Conservation (phyloP, 2,888 invertebrate genomes). For the Eristalis pertinax region DNA sequence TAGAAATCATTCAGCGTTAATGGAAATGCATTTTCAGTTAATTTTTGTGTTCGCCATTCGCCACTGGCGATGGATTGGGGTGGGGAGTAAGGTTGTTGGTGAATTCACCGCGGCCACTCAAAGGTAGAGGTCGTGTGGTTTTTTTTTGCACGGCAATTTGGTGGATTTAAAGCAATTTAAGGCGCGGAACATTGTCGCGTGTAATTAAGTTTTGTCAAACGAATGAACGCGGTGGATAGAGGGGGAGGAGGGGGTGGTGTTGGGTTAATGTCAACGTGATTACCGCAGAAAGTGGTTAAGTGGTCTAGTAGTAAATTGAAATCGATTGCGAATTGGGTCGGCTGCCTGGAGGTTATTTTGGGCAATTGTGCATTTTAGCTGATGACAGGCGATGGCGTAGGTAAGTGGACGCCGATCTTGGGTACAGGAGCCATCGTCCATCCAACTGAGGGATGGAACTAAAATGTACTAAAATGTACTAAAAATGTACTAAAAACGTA, state of each 20-base stretch:
- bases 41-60: not conserved
- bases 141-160: not conserved
- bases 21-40: not conserved
- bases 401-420: too few relatives aligned
- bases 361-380: not conserved
- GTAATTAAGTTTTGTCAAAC: not conserved
- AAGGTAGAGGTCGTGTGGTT: not conserved
- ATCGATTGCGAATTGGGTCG: not conserved
- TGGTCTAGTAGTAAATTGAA: not conserved
- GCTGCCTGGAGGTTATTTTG: not conserved
- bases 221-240: not conserved
- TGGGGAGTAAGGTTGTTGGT: not conserved
- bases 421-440: too few relatives aligned
- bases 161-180: not conserved
- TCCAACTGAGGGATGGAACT: too few relatives aligned
- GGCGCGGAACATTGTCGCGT: not conserved
- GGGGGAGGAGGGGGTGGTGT: not conserved
- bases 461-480: too few relatives aligned
- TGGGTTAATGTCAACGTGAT: not conserved
- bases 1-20: conserved; percentile 25
- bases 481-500: too few relatives aligned
- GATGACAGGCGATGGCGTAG: not conserved
- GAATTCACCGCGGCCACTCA: not conserved
- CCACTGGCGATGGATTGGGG: not conserved
- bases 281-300: not conserved